Percentiles rank a stretch among this genome's conserved stretches.
Evolutionary conservation across 2,888 invertebrate species (phyloP).

Genomic region (Marronus borbonicus): DNA sequence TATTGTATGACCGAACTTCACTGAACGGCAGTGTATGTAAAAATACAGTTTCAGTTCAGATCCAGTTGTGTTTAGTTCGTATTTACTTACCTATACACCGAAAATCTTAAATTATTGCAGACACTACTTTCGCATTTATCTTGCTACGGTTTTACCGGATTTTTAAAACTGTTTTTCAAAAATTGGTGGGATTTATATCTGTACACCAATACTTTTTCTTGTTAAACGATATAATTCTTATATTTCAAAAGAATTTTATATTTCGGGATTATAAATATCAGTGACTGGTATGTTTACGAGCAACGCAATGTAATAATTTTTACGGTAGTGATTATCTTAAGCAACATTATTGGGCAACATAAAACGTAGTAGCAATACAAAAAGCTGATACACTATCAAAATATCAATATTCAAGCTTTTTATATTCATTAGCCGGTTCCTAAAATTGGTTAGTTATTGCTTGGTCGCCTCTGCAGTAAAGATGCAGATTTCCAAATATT

Average conservation of each 20-base stretch:
- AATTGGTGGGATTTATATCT: neutral
- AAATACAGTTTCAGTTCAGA: too few relatives aligned
- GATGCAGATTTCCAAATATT: constrained; percentile 27
- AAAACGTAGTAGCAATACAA: neutral
- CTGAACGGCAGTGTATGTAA: too few relatives aligned
- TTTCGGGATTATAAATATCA: neutral
- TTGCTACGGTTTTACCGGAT: too few relatives aligned
- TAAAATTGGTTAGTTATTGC: neutral
- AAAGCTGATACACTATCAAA: constrained; percentile 4
- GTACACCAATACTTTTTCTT: neutral
- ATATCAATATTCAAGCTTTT: constrained; percentile 1
- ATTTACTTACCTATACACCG: too few relatives aligned
- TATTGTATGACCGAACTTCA: too few relatives aligned
- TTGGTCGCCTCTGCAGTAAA: neutral
- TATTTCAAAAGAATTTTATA: neutral
- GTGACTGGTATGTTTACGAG: too few relatives aligned
- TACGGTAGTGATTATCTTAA: too few relatives aligned
- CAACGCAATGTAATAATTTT: too few relatives aligned
- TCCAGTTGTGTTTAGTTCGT: too few relatives aligned
- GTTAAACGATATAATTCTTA: neutral
- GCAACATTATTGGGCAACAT: neutral
- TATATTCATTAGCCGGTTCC: constrained; percentile 9
- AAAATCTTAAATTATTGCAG: too few relatives aligned
- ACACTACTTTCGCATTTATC: too few relatives aligned
- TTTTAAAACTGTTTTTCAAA: too few relatives aligned